These are phyloP conservation scores for Phymanthus crucifer DNA, from an alignment of 92 coral and sea anemone genomes.

Conservation along the genomic window DNA sequence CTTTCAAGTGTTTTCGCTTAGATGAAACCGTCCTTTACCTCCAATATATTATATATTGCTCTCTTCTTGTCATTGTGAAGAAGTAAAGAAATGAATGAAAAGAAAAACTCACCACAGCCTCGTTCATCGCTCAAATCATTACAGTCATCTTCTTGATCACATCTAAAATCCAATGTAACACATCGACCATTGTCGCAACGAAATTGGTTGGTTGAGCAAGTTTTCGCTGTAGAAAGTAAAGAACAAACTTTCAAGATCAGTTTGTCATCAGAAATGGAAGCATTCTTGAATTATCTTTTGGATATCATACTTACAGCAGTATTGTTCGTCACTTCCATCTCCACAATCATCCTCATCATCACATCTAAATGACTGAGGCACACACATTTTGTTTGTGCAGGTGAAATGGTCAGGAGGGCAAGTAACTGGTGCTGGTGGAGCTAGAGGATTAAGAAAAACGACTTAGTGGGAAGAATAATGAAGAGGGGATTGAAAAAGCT, in stretches of 20 bases:
- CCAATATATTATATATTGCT: too few species aligned
- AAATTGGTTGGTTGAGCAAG: slow-evolving; percentile 67
- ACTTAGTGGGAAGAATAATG: too few species aligned
- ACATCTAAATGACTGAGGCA: slow-evolving; percentile 33
- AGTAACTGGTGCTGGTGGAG: slow-evolving; percentile 6
- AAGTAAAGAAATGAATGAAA: not conserved
- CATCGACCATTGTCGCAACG: slow-evolving; percentile 75
- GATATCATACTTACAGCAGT: slow-evolving; percentile 30
- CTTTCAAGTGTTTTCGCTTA: too few species aligned
- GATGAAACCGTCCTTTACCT: too few species aligned
- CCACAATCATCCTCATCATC: slow-evolving; percentile 43
- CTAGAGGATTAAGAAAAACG: not conserved
- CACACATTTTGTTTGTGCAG: slow-evolving; percentile 3
- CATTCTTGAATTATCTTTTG: not conserved
- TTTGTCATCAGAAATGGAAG: not conserved
- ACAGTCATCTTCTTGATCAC: slow-evolving; percentile 90
- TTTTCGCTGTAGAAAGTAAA: slow-evolving; percentile 13
- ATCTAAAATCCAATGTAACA: slow-evolving; percentile 38
- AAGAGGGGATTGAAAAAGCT: too few species aligned
- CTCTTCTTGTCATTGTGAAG: too few species aligned
- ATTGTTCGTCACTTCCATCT: slow-evolving; percentile 50
- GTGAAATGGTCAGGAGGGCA: slow-evolving; percentile 22
- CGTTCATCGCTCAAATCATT: slow-evolving; percentile 81
- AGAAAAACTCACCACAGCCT: slow-evolving; percentile 53
- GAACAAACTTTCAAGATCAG: not conserved